Evolutionary conservation across 2,113 vertebrate genomes (phyloP).

Genomic region (Poeciliopsis retropinna): DNA sequence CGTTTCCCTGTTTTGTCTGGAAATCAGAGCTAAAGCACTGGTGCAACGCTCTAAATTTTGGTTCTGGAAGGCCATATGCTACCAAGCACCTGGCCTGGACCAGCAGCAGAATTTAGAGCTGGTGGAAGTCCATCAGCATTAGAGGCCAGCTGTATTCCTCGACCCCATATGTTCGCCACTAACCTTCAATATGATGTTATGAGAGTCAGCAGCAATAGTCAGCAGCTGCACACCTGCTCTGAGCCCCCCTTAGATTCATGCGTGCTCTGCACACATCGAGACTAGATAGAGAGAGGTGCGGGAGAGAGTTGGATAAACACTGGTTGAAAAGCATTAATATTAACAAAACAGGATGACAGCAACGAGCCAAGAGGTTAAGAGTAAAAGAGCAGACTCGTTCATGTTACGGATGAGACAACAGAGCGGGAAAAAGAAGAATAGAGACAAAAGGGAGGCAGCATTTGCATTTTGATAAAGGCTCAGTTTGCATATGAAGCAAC

Average conservation of each 20-base stretch:
- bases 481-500: slow-evolving; percentile 6
- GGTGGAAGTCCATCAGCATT: slow-evolving; percentile 66
- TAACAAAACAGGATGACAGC: slow-evolving; percentile 26
- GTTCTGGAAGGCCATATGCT: slow-evolving; percentile 21
- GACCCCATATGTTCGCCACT: slow-evolving; percentile 59
- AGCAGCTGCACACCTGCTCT: slow-evolving; percentile 62
- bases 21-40: background rate
- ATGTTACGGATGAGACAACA: slow-evolving; percentile 5
- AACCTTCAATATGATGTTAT: slow-evolving; percentile 56
- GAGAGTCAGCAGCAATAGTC: slow-evolving; percentile 65
- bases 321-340: slow-evolving; percentile 12
- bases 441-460: background rate
- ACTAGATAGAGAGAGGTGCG: background rate
- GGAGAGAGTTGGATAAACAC: background rate
- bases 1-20: slow-evolving; percentile 4
- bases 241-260: slow-evolving; percentile 30
- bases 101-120: slow-evolving; percentile 56
- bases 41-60: slow-evolving; percentile 6
- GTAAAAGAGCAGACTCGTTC: background rate
- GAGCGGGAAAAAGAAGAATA: background rate
- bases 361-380: slow-evolving; percentile 31
- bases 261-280: slow-evolving; percentile 13
- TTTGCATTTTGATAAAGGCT: slow-evolving; percentile 19
- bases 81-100: slow-evolving; percentile 54
- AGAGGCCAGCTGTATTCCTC: slow-evolving; percentile 65